Base-by-base conservation (phyloP, 2,888 invertebrate genomes). In the Nomada ferruginata region DNA sequence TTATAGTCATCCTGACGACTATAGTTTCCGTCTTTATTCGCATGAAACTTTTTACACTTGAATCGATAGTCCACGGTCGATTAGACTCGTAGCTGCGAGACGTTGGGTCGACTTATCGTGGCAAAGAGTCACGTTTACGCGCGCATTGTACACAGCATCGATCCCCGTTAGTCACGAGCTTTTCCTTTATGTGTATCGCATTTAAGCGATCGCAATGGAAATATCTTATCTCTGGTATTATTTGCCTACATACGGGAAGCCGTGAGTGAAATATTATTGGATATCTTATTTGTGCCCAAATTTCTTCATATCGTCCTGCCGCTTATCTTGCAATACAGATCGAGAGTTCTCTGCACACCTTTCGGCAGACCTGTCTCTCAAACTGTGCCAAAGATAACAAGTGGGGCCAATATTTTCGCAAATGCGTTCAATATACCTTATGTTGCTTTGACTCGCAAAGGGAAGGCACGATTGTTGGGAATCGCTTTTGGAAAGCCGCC, bases 21-120 rank as follows among this genome's bases (percentile, higher is more conserved):
- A 52, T 36, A 29, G 10, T 13, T 29, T 71, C 36, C 36, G 36
- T 7, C 36, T 36, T 36, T 36, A 36, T 36, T 47, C 50, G 36
- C 29, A 18, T 2, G 47, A 61, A 70, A 52, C 26, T 65, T 63
- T 74, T 60, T 63, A 73, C 2, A 53, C 18, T 57, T 5, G 60
- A 78, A 73, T 52, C 44, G 47, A 70, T 65, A 68, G 63, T 65
- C 53, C 73, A 59, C 47, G 20, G 23, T 72, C 57, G 65, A 65
- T 72, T 42, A 15, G n/a, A 44, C 20, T 60, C 50, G 57, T 59
- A 15, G 18, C 7, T 3, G 15, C 36, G 20, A 36, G 11, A 26
- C 23, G 13, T 50, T 23, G 15, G 15, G 23, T 47, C 23, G 65
- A 53, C n/a, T 64, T 36, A 61, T 71, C 50, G 1, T 9, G 4